Conservation (phyloP, 1,140 invertebrate species). For the Brachionus asplanchnoidis region DNA sequence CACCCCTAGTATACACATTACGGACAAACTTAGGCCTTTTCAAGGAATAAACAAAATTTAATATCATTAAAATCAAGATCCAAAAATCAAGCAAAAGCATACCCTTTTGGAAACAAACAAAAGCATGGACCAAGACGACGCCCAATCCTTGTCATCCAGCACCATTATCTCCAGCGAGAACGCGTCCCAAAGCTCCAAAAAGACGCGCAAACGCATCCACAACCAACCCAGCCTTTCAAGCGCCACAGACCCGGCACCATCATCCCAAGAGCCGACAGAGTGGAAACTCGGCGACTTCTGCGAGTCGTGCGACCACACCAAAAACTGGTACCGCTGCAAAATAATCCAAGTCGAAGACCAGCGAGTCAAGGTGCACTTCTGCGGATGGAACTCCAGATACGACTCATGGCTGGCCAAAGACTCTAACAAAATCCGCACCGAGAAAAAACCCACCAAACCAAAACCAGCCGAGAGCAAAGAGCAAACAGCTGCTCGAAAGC, state of each 20-base stretch:
- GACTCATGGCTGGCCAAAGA: conserved; percentile 72
- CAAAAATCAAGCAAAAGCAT: neutral
- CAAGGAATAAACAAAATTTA: neutral
- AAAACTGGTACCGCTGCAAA: neutral
- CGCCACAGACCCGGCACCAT: neutral
- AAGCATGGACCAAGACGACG: neutral
- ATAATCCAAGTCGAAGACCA: conserved; percentile 75
- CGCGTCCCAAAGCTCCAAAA: too few species aligned
- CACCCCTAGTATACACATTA: too few species aligned
- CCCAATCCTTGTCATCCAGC: neutral
- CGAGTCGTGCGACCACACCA: neutral
- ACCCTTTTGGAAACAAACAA: neutral
- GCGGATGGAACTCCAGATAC: conserved; percentile 80
- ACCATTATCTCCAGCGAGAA: neutral
- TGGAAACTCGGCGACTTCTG: neutral
- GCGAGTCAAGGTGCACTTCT: conserved; percentile 77
- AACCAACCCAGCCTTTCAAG: neutral
- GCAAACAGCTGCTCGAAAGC: neutral
- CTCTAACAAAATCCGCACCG: conserved; percentile 47
- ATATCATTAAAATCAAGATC: neutral
- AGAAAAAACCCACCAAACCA: neutral
- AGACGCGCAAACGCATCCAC: neutral
- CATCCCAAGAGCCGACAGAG: neutral
- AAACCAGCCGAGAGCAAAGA: neutral
- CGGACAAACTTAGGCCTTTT: neutral